These are phyloP conservation scores for Probosciger aterrimus DNA, from an alignment of 2,113 vertebrate genomes.

Conservation along the genomic window DNA sequence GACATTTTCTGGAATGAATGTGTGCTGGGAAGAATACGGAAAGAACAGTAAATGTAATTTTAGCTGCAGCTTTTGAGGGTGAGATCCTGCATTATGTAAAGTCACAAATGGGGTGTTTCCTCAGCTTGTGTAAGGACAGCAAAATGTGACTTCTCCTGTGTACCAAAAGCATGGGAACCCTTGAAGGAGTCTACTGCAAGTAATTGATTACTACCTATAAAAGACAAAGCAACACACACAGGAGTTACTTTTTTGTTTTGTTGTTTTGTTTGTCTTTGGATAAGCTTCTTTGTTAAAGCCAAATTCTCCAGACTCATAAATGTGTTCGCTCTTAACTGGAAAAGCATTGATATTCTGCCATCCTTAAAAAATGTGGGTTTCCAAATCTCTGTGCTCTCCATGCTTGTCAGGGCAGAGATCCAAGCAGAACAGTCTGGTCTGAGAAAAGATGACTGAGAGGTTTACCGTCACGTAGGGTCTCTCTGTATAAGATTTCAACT, in stretches of 20 bases:
- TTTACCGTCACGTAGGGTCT: not conserved
- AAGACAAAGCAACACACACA: not conserved
- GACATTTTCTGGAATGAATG: not conserved
- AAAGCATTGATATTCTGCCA: not conserved
- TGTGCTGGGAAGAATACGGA: not conserved
- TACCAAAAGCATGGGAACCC: not conserved
- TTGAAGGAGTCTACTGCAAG: not conserved
- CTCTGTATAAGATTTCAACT: not conserved
- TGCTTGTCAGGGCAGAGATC: not conserved
- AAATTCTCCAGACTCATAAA: not conserved
- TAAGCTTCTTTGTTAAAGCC: not conserved
- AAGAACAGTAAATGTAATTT: not conserved
- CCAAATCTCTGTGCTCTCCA: not conserved
- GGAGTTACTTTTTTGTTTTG: not conserved
- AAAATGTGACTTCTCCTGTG: not conserved
- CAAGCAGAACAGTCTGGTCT: not conserved
- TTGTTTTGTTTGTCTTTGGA: not conserved
- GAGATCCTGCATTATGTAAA: not conserved
- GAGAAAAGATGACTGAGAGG: not conserved
- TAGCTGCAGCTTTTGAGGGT: not conserved
- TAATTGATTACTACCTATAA: not conserved
- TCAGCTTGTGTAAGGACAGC: not conserved
- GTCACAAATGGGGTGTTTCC: not conserved
- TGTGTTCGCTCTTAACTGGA: constrained; percentile 8
- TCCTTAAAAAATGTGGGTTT: not conserved